These are phyloP conservation scores for Paratrypauchen microcephalus DNA, from an alignment of 2,797 vertebrate species.

Conservation along the genomic window DNA sequence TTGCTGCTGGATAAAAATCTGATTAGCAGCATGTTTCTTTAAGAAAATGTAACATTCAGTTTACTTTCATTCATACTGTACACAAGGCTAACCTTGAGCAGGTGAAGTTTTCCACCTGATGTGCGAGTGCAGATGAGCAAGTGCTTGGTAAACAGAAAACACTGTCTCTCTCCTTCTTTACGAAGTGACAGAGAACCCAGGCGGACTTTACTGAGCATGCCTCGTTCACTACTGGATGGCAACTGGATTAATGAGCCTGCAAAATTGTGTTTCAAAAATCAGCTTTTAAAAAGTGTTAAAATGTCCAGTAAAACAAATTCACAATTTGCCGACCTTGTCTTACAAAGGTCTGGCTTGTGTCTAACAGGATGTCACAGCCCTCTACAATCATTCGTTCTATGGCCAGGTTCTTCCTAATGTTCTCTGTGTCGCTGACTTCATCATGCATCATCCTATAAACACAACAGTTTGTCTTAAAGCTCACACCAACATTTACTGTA, in stretches of 20 bases:
- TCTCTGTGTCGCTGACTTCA: slow-evolving; percentile 98
- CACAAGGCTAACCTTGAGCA: slow-evolving; percentile 85
- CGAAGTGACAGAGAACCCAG: slow-evolving; percentile 95
- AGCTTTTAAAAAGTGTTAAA: not conserved
- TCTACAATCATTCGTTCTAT: slow-evolving; percentile 98
- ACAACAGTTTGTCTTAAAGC: not conserved
- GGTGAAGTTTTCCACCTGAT: slow-evolving; percentile 95
- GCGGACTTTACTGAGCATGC: slow-evolving; percentile 95
- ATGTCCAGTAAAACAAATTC: not conserved
- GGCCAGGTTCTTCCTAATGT: slow-evolving; percentile 98
- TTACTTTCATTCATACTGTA: not conserved
- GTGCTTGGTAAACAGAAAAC: slow-evolving; percentile 98
- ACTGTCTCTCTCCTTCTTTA: slow-evolving; percentile 97
- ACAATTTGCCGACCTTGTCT: slow-evolving; percentile 86
- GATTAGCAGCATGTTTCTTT: not conserved
- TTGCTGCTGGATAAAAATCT: slow-evolving; percentile 79
- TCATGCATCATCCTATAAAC: slow-evolving; percentile 93
- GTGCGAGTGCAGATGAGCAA: slow-evolving; percentile 97
- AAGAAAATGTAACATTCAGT: not conserved
- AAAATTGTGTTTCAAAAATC: slow-evolving; percentile 20
- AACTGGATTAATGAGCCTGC: slow-evolving; percentile 97
- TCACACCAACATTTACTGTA: slow-evolving; percentile 77
- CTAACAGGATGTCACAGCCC: slow-evolving; percentile 95
- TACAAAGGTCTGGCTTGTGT: slow-evolving; percentile 98
- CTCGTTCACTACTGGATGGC: slow-evolving; percentile 90